Evolutionary conservation across 2,797 vertebrate species (phyloP), one percentile per base, ranked within the genome.

Genomic region (Prunella strophiata): DNA sequence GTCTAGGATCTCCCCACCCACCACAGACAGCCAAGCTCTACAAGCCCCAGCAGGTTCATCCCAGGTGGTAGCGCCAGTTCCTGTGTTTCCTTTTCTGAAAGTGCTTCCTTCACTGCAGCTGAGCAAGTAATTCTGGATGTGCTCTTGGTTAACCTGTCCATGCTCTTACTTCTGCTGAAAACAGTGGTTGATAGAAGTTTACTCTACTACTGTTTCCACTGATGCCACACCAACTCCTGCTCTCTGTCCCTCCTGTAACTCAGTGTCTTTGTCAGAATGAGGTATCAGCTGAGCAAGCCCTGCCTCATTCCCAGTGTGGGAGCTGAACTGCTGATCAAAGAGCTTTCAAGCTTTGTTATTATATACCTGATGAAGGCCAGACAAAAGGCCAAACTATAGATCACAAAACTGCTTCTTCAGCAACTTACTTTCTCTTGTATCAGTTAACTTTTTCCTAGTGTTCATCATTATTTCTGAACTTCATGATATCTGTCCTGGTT

Each of bases 61-160:
- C 34, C 3, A n/a, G 2, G 83, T 57, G 79, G 38, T 29, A 77
- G 80, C 20, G 72, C 94, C 95, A 97, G 85, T 94, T 96, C 94
- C 87, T 78, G 36, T 47, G 50, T 62, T 68, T 42, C 91, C 72
- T 75, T 92, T 91, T 97, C 90, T 76, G 77, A 88, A 95, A 96
- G 65, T 18, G 29, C 88, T 96, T 91, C 89, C 96, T 97, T 93
- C 34, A 30, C 75, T 58, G 68, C 58, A 30, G 51, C 75, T 88
- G 90, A 96, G 91, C 75, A 89, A 92, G 96, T 85, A 96, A 85
- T 89, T 74, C 63, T 38, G 76, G 58, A 66, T 94, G 74, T 74
- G 78, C 71, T 89, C 47, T 63, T 34, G 58, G 54, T 97, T 95
- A 97, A 52, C 75, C 78, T 97, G 95, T 84, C 95, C 74, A 70